Conservation (phyloP, 2,888 invertebrate species). For the Chorisops tibialis region DNA sequence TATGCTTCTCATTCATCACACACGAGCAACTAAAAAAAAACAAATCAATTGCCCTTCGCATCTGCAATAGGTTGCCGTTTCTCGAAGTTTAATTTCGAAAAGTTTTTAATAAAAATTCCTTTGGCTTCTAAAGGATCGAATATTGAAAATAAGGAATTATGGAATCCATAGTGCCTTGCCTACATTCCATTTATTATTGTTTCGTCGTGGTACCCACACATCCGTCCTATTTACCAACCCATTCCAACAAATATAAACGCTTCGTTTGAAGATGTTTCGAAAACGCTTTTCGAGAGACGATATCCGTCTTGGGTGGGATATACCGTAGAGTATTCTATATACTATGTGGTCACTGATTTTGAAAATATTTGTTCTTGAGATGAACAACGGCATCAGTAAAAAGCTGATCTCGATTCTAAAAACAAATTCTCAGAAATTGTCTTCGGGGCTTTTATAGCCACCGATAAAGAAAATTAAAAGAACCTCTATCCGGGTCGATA, state of each 20-base stretch:
- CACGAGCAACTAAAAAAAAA: too few species aligned
- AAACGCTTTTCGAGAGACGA: background rate
- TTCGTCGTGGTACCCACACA: too few species aligned
- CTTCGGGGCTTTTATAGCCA: constrained; percentile 18
- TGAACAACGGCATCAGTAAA: background rate
- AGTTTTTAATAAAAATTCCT: constrained; percentile 26
- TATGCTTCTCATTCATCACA: too few species aligned
- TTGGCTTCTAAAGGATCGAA: constrained; percentile 13
- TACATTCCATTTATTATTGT: constrained; percentile 17
- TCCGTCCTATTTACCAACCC: too few species aligned
- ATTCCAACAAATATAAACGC: too few species aligned
- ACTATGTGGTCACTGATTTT: constrained; percentile 1
- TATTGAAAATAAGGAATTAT: constrained; percentile 24
- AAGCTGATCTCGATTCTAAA: constrained; percentile 8
- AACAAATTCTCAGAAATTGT: constrained; percentile 19
- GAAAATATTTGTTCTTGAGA: background rate
- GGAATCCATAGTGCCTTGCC: background rate
- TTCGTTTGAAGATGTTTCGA: too few species aligned
- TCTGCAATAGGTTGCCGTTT: too few species aligned
- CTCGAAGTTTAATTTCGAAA: background rate
- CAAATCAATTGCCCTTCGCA: too few species aligned
- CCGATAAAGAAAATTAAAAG: constrained; percentile 23
- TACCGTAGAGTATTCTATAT: background rate
- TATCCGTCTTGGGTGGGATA: background rate
- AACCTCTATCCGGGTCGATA: too few species aligned